Conservation (phyloP, 2,113 vertebrate genomes). For the Carollia perspicillata region DNA sequence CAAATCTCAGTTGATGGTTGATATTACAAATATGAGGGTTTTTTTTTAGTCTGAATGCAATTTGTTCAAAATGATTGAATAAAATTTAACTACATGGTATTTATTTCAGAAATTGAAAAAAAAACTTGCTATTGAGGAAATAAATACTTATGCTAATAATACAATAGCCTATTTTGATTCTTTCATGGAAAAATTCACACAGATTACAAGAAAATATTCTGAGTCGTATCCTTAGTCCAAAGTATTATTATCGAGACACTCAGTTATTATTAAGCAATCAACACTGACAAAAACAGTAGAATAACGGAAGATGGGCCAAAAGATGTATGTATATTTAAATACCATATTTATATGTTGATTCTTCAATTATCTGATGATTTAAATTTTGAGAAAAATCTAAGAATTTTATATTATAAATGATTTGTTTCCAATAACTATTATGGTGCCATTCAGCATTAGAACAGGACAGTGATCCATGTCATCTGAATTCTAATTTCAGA, state of each 20-base stretch:
- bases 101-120: not conserved
- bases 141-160: constrained; percentile 40
- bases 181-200: not conserved
- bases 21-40: not conserved
- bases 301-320: not conserved
- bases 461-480: not conserved
- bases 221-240: not conserved
- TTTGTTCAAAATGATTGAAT: constrained; percentile 22
- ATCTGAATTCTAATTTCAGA: not conserved
- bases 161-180: not conserved
- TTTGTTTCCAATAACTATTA: not conserved
- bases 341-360: not conserved
- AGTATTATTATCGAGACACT: not conserved
- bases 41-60: not conserved
- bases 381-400: not conserved
- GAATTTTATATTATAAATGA: constrained; percentile 19
- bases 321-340: not conserved
- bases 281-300: not conserved
- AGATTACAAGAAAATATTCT: not conserved
- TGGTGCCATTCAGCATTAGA: not conserved
- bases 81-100: not conserved
- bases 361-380: not conserved
- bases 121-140: not conserved
- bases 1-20: constrained; percentile 34
- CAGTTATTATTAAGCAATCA: not conserved